These are phyloP conservation scores for Amphipoea lucens DNA, from an alignment of 2,888 invertebrate genomes.

Conservation along the genomic window DNA sequence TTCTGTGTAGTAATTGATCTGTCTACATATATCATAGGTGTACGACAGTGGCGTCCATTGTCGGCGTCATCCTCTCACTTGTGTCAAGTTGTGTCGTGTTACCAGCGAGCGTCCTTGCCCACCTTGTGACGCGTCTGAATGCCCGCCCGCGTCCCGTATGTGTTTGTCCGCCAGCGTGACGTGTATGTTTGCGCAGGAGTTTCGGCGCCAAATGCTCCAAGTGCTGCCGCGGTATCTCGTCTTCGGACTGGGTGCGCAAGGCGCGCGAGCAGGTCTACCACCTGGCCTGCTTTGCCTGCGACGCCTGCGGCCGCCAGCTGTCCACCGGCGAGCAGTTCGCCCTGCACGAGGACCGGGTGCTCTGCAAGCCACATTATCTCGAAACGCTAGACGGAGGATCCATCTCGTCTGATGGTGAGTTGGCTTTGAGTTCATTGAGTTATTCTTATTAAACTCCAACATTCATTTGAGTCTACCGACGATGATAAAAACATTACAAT, in stretches of 20 bases:
- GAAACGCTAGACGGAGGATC: constrained; percentile 98
- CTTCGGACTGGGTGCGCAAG: constrained; percentile 99
- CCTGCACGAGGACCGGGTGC: constrained; percentile 97
- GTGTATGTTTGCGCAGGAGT: constrained; percentile 91
- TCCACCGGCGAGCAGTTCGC: constrained; percentile 99
- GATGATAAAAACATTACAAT: background rate
- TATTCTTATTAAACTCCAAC: background rate
- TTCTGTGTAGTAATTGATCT: constrained; percentile 24
- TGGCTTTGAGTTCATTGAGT: constrained; percentile 9
- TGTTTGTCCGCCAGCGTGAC: constrained; percentile 58
- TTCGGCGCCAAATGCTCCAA: constrained; percentile 99
- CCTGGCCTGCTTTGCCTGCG: constrained; percentile 99
- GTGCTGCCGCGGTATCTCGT: constrained; percentile 97
- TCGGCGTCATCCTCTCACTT: constrained; percentile 10
- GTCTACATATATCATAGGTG: constrained; percentile 14
- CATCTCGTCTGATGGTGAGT: constrained; percentile 95
- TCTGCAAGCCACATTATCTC: constrained; percentile 99
- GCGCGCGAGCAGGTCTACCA: constrained; percentile 99
- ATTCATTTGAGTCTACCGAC: background rate
- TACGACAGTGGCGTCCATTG: background rate
- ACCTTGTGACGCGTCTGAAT: background rate
- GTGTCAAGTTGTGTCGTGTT: constrained; percentile 25
- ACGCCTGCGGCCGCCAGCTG: constrained; percentile 97
- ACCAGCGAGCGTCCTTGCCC: constrained; percentile 7
- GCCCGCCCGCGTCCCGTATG: constrained; percentile 54